These are phyloP conservation scores for Drosophila robusta DNA, from an alignment of 2,888 invertebrate species.

Conservation along the genomic window DNA sequence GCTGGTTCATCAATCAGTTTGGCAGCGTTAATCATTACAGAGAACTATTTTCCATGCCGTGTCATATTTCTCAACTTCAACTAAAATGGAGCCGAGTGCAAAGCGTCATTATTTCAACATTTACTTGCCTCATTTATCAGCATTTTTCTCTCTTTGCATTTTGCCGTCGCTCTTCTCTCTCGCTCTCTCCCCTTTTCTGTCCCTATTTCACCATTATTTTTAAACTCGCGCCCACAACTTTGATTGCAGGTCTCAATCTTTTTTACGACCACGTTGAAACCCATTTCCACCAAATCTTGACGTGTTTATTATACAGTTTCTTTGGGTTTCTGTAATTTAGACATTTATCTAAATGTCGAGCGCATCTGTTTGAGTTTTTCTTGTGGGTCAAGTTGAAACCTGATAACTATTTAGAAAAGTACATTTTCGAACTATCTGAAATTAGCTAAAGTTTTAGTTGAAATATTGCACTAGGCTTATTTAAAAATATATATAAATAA, in stretches of 20 bases:
- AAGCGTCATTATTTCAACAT: conserved; percentile 74
- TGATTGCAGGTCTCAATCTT: conserved; percentile 37
- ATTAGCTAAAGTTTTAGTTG: not conserved
- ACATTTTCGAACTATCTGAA: not conserved
- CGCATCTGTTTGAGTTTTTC: conserved; percentile 1
- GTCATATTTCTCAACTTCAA: conserved; percentile 61
- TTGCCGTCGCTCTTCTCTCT: conserved; percentile 35
- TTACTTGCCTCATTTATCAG: conserved; percentile 78
- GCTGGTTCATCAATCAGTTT: conserved; percentile 76
- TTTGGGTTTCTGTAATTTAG: conserved; percentile 55
- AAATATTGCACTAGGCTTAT: not conserved
- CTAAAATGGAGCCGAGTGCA: conserved; percentile 46
- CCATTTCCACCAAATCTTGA: conserved; percentile 32
- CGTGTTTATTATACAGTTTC: conserved; percentile 28
- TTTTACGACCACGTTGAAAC: conserved; percentile 19
- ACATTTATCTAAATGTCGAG: conserved; percentile 51
- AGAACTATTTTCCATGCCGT: conserved; percentile 65
- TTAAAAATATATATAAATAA: too few relatives aligned
- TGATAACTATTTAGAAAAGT: not conserved
- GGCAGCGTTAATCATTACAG: conserved; percentile 62
- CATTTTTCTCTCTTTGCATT: conserved; percentile 61
- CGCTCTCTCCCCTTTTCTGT: not conserved
- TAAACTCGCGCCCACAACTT: conserved; percentile 57
- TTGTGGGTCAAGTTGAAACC: not conserved
- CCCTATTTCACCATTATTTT: conserved; percentile 23